Base-by-base conservation (phyloP, 2,888 invertebrate species). In the Cartodere bifasciata region DNA sequence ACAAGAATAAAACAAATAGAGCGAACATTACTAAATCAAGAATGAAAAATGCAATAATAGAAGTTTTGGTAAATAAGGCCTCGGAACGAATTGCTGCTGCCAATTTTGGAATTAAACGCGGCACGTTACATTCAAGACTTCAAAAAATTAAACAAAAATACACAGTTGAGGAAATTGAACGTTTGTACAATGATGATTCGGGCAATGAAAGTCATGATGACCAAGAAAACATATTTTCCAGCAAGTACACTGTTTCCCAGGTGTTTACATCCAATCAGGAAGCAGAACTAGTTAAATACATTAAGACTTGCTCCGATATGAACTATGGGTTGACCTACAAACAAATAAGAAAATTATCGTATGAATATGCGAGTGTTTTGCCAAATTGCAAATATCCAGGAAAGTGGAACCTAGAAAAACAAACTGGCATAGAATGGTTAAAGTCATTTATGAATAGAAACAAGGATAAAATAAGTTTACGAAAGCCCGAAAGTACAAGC, bases 401-500 rank as follows among this genome's bases (percentile, higher is more conserved):
- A 6, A 12, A 27, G 2, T 32, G 32, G 32, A 4, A 32, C 10
- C n/a, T n/a, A n/a, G n/a, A n/a, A n/a, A n/a, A n/a, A n/a, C n/a
- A n/a, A n/a, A n/a, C n/a, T n/a, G 37, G 33, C 6, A 12, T 34
- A 16, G 41, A 39, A 5, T 43, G 41, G 36, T 21, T 42, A 9
- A 29, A 25, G 24, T 16, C 13, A 4, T 41, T 39, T 23, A 39
- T 42, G 39, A 36, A 36, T 28, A 29, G 38, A 28, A 16, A 34
- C 6, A 31, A 38, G 13, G 10, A 7, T 4, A 29, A 4, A 16
- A 14, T 37, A 6, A 35, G 33, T 7, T 22, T 34, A 16, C 23
- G 39, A 20, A 40, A 40, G 31, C 39, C 36, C 3, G 42, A 43
- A 35, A 39, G 35, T 16, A 39, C 37, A 10, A 42, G 38, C 16